Base-by-base conservation (phyloP, 2,888 invertebrate genomes). In the Eulithis testata region DNA sequence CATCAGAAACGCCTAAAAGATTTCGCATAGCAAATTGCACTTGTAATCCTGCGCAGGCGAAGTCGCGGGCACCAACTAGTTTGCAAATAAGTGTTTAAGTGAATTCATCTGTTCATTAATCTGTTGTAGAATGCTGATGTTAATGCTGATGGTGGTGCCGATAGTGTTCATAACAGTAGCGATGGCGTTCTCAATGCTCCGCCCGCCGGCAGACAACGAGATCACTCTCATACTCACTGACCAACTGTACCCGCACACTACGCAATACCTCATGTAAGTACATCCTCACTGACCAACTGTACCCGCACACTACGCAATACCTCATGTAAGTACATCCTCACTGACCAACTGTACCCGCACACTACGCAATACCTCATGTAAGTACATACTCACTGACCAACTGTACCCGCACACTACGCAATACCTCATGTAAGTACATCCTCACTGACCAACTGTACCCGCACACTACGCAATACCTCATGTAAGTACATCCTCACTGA, bases 111-210 rank as follows among this genome's bases (percentile, higher is more conserved):
- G n/a, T n/a, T n/a, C n/a, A n/a, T n/a, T n/a, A n/a, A n/a, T 43
- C 14, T 31, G 12, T 36, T 21, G 4, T 78, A 92, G 92, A 52
- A 90, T 93, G 86, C 87, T 95, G 11, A 78, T 95, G 45, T 88
- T 95, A 70, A 94, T 95, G 68, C 91, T 95, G 54, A 76, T 96
- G 9, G 76, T 94, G 6, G 83, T 96, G 64, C 96, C 96, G 0
- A 93, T 94, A 0, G 72, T 95, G 63, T 96, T 96, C 83, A 95
- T 95, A 74, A 86, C 94, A 0, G 84, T 94, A 21, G 95, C 96
- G n/a, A 96, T 96, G 96, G 95, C 93, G 50, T 95, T 96, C 89
- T 94, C 95, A 31, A 91, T 94, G 79, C 93, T 95, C 69, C 92
- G 96, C 0, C 94, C 96, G 21, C 95, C 95, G 3, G 94, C 94